phyloP scores from a whole-genome alignment of 2,797 vertebrate genomes.

The Glossophaga mutica region DNA sequence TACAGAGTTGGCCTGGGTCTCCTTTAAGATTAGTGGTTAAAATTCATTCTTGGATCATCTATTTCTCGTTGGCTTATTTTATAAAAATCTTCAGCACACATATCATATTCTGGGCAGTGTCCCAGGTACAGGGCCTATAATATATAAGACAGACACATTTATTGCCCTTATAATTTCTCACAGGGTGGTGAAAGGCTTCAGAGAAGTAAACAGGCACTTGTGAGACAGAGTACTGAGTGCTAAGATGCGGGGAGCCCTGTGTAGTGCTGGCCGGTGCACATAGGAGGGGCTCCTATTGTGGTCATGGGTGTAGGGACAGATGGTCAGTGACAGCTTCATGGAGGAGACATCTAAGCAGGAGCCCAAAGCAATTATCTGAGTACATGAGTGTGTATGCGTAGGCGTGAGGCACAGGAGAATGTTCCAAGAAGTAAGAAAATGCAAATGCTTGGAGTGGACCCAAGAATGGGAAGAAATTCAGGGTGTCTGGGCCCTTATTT shows the following conservation, averaged over 20 bases:
- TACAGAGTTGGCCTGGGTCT: neutral
- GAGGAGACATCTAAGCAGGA: neutral
- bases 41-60: neutral
- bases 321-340: neutral
- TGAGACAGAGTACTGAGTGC: neutral
- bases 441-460: neutral
- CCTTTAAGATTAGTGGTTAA: neutral
- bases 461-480: neutral
- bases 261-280: neutral
- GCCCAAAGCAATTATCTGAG: neutral
- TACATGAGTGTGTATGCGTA: neutral
- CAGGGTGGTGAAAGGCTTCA: neutral
- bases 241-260: neutral
- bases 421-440: neutral
- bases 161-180: neutral
- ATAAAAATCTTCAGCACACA: neutral
- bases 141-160: neutral
- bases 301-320: neutral
- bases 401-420: neutral
- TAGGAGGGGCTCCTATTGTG: neutral
- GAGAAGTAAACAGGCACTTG: neutral
- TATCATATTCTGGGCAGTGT: neutral
- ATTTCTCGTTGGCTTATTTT: neutral
- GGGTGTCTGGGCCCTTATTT: neutral
- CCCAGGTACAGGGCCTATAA: neutral